Conservation (phyloP, 2,888 invertebrate species). For the Platycnemis pennipes region DNA sequence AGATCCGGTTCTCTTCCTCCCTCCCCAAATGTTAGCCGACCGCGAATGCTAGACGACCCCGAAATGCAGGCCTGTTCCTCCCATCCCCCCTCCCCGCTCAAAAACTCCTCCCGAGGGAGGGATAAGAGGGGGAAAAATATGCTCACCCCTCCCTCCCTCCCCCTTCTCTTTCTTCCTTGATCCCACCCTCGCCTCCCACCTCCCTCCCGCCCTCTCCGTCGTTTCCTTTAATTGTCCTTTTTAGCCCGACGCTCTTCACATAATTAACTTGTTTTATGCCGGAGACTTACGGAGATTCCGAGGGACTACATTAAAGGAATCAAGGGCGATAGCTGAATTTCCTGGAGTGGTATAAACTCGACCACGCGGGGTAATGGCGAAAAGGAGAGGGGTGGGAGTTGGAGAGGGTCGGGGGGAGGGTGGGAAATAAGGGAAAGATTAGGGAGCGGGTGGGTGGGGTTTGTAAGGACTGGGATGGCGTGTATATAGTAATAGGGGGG, state of each 20-base stretch:
- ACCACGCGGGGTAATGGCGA: conserved; percentile 63
- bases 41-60: background rate
- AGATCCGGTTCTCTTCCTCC: background rate
- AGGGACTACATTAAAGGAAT: conserved; percentile 70
- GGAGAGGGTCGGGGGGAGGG: background rate
- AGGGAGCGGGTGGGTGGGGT: background rate
- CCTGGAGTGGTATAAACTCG: conserved; percentile 70
- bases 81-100: background rate
- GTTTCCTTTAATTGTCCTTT: conserved; percentile 70
- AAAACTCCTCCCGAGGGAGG: background rate
- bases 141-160: background rate
- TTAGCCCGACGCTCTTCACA: conserved; percentile 70
- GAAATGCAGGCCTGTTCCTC: background rate
- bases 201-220: conserved; percentile 29
- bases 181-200: background rate
- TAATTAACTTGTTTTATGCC: conserved; percentile 70
- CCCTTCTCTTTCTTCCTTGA: background rate
- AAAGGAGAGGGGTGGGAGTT: background rate
- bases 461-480: conserved; percentile 6
- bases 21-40: background rate
- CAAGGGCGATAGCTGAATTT: conserved; percentile 70
- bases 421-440: background rate
- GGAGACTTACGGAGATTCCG: conserved; percentile 70
- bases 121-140: background rate
- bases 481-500: background rate